Base-by-base conservation (phyloP, 2,797 vertebrate genomes). In the Mus minutoides region DNA sequence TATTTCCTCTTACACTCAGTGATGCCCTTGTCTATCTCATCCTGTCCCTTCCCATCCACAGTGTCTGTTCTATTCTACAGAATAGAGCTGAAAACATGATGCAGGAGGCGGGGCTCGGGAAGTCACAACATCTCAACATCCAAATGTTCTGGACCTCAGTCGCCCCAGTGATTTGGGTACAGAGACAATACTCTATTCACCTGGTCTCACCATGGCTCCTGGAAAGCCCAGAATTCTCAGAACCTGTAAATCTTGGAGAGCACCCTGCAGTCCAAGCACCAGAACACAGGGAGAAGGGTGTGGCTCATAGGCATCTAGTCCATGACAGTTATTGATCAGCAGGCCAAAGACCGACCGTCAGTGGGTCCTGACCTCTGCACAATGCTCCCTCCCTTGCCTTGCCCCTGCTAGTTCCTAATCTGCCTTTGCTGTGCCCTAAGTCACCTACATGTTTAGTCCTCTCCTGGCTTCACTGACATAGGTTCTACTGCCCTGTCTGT, bases 241-340 rank as follows among this genome's bases (percentile, higher is more conserved):
- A 60, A 86, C 54, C 6, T 1, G 7, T 40, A 77, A 64, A 64
- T n/a, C 60, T 60, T 6, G 46, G 29, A 84, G 24, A 40, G 52
- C 1, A 6, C 7, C 56, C 60, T 24, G 37, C 37, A 19, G 75
- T 62, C 37, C 31, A 11, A 80, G 73, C 9, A 14, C 79, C 34
- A 10, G 69, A 6, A 62, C 26, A 2, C 10, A 22, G 37, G 84
- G n/a, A 21, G 26, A 52, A 19, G 34, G 22, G n/a, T 6, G 10
- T 0, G 2, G 88, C 71, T 75, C 91, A 16, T 0, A 0, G 64
- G 34, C 21, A 17, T 17, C 40, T 6, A 9, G 2, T 17, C 21
- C 26, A 14, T 0, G 0, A 6, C 34, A 21, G 40, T 43, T 3
- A 34, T 3, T 58, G 67, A 64, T 4, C 56, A n/a, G 9, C 49